A percentile compares a stretch with the other conserved stretches of the same genome.
These are phyloP conservation scores for Ariopsis seemanni DNA, from an alignment of 2,113 vertebrate genomes.

Conservation along the genomic window DNA sequence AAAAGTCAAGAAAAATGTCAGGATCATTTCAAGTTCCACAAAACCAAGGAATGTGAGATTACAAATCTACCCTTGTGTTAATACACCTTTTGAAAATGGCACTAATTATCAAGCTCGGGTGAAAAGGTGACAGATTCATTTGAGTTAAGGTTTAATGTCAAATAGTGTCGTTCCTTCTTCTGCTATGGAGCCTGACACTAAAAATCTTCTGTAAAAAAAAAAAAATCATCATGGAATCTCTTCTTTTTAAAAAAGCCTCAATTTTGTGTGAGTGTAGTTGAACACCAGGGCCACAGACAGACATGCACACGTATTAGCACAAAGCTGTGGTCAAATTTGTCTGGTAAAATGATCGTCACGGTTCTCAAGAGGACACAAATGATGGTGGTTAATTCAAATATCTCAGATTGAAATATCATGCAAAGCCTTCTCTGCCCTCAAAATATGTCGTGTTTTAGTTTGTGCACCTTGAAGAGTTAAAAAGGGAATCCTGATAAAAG, in stretches of 20 bases:
- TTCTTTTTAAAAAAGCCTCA: background rate
- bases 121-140: background rate
- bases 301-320: conserved; percentile 5
- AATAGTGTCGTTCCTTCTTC: background rate
- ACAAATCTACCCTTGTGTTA: background rate
- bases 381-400: conserved; percentile 73
- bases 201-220: background rate
- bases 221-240: background rate
- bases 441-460: conserved; percentile 60
- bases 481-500: background rate
- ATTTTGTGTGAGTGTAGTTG: background rate
- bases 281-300: background rate
- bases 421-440: conserved; percentile 61
- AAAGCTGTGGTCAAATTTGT: conserved; percentile 63
- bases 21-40: background rate
- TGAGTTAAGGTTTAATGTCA: background rate
- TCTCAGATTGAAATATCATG: conserved; percentile 70
- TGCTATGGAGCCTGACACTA: background rate
- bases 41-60: background rate
- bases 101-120: background rate
- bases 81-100: background rate
- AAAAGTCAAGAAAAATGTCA: background rate
- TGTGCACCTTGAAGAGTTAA: conserved; percentile 1
- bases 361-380: conserved; percentile 70
- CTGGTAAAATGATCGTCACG: conserved; percentile 69